Conservation (phyloP, 2,888 invertebrate species). For the Drosophila emarginata region DNA sequence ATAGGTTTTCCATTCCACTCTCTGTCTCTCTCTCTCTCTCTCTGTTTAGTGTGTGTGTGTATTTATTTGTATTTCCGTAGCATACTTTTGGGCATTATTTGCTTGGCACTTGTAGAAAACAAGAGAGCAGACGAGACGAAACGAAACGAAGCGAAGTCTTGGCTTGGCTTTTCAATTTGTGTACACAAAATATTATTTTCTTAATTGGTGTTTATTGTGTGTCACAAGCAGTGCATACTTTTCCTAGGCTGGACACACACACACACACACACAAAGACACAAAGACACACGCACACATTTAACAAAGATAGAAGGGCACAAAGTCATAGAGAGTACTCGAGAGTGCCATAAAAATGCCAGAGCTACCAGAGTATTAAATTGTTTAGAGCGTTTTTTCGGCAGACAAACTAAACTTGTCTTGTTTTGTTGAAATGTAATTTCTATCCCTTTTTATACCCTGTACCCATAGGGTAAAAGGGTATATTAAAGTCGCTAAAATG, state of each 20-base stretch:
- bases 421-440: conserved; percentile 72
- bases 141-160: conserved; percentile 16
- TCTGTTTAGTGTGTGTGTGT: conserved; percentile 2
- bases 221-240: conserved; percentile 46
- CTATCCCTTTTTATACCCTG: conserved; percentile 60
- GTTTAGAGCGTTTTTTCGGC: conserved; percentile 1
- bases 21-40: neutral
- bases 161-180: conserved; percentile 71
- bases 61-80: conserved; percentile 72
- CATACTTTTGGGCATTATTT: conserved; percentile 75
- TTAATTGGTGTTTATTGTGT: conserved; percentile 77
- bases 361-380: conserved; percentile 7
- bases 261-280: conserved; percentile 17
- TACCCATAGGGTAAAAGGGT: no score
- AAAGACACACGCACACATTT: neutral
- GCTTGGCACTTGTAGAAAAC: conserved; percentile 71
- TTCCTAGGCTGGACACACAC: conserved; percentile 16
- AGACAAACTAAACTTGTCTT: conserved; percentile 41
- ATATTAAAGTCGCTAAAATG: no score
- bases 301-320: no score
- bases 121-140: conserved; percentile 21
- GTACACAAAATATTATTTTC: conserved; percentile 77
- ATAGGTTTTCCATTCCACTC: conserved; percentile 55
- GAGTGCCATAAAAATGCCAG: conserved; percentile 71
- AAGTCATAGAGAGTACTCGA: conserved; percentile 33